Evolutionary conservation across 1,140 invertebrate genomes (phyloP).

Genomic region (Schlechtendalia chinensis): DNA sequence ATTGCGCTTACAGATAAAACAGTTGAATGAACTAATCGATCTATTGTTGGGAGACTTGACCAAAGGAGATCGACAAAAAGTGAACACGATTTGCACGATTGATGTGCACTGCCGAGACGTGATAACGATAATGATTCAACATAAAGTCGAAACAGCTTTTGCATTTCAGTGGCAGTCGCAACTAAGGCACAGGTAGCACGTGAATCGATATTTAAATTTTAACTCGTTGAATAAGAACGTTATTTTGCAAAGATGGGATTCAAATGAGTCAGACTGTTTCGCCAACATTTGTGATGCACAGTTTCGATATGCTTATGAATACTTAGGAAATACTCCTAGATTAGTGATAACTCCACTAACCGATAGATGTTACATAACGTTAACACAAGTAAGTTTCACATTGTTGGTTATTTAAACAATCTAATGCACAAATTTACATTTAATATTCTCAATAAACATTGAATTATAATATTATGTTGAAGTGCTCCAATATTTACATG

Average conservation of each 20-base stretch:
- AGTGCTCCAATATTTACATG: no score
- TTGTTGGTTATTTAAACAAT: no score
- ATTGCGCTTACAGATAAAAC: constrained; percentile 60
- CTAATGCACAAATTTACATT: no score
- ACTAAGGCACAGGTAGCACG: constrained; percentile 70
- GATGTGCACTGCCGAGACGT: constrained; percentile 90
- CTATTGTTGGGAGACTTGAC: constrained; percentile 78
- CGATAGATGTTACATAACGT: constrained; percentile 85
- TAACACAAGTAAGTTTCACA: constrained; percentile 64
- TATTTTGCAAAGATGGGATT: constrained; percentile 68
- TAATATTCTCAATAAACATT: no score
- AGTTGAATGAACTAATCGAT: constrained; percentile 77
- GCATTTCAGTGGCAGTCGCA: constrained; percentile 92
- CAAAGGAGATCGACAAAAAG: constrained; percentile 81
- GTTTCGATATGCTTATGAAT: constrained; percentile 77
- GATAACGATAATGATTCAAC: constrained; percentile 75
- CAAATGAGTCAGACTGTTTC: constrained; percentile 77
- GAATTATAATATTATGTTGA: no score
- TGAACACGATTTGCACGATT: constrained; percentile 94
- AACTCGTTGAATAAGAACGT: background rate
- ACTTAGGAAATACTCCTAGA: constrained; percentile 77
- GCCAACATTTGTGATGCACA: constrained; percentile 90
- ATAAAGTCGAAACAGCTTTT: constrained; percentile 76
- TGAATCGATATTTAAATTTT: background rate
- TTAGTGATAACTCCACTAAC: constrained; percentile 83